Evolutionary conservation across 2,797 vertebrate genomes (phyloP).

Genomic region (Acipenser oxyrinchus): DNA sequence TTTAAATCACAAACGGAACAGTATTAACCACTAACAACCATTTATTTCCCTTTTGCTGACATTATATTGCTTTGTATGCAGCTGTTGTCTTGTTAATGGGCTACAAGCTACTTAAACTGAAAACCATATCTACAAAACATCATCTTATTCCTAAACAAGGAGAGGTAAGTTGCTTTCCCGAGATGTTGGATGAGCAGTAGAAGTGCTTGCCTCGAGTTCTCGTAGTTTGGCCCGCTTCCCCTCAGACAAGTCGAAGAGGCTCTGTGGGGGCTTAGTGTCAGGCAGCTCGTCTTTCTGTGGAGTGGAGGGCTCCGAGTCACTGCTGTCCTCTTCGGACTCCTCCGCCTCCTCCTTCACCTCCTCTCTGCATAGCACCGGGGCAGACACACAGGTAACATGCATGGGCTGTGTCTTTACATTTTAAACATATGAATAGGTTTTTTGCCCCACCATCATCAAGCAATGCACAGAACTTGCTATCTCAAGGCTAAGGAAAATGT

Average conservation of each 20-base stretch:
- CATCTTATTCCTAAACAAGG: too few species aligned
- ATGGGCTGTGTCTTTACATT: neutral
- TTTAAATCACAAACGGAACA: too few species aligned
- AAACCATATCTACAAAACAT: too few species aligned
- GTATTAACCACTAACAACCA: too few species aligned
- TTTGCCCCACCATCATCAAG: too few species aligned
- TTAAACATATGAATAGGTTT: too few species aligned
- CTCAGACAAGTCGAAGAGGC: slow-evolving; percentile 63
- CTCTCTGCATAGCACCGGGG: slow-evolving; percentile 22
- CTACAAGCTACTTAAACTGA: neutral
- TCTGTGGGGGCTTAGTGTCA: slow-evolving; percentile 59
- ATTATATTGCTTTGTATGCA: too few species aligned
- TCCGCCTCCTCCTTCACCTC: slow-evolving; percentile 43
- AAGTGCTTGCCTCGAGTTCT: slow-evolving; percentile 56
- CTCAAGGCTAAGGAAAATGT: too few species aligned
- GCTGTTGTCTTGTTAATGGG: too few species aligned
- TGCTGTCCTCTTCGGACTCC: slow-evolving; percentile 51
- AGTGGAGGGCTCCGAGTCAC: slow-evolving; percentile 44
- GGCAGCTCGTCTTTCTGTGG: slow-evolving; percentile 53
- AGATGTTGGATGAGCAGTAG: neutral
- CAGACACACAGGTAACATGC: neutral
- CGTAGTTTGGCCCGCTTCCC: slow-evolving; percentile 61
- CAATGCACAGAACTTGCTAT: too few species aligned
- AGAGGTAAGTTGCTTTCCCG: neutral
- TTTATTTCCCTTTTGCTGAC: too few species aligned